Percentiles rank a stretch among this genome's conserved stretches.
phyloP scores from a whole-genome alignment of 2,888 invertebrate species.

The Diaperis boleti region DNA sequence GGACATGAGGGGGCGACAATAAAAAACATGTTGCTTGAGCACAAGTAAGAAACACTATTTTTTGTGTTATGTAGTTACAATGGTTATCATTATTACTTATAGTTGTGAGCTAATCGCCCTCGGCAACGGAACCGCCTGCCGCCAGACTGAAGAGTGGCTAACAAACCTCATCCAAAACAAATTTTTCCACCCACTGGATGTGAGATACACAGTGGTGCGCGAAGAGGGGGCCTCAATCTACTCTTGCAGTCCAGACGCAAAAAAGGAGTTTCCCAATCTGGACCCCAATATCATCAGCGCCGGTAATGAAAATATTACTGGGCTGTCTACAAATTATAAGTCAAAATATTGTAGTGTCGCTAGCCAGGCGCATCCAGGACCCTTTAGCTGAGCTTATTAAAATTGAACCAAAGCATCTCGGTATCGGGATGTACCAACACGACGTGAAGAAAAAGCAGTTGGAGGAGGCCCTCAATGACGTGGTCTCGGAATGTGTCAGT shows the following conservation, averaged over 20 bases:
- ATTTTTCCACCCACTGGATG: conserved; percentile 70
- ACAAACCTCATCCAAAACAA: conserved; percentile 71
- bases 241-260: conserved; percentile 87
- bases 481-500: conserved; percentile 91
- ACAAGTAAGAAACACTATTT: conserved; percentile 71
- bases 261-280: conserved; percentile 85
- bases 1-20: conserved; percentile 65
- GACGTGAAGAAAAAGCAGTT: conserved; percentile 86
- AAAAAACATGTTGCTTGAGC: conserved; percentile 69
- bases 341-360: conserved; percentile 77
- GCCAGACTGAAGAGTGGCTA: conserved; percentile 86
- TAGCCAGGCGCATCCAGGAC: conserved; percentile 90
- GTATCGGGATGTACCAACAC: conserved; percentile 96
- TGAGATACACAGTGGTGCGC: conserved; percentile 85
- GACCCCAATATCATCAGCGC: conserved; percentile 87
- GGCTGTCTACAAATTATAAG: too few relatives aligned
- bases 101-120: conserved; percentile 87
- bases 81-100: conserved; percentile 46
- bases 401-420: conserved; percentile 92
- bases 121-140: conserved; percentile 92
- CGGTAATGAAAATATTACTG: too few relatives aligned
- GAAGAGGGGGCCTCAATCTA: conserved; percentile 95
- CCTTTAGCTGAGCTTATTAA: conserved; percentile 93
- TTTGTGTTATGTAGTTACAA: background rate
- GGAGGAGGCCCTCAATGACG: conserved; percentile 79